Conservation (phyloP, 2,113 vertebrate species). For the Mustela lutreola region DNA sequence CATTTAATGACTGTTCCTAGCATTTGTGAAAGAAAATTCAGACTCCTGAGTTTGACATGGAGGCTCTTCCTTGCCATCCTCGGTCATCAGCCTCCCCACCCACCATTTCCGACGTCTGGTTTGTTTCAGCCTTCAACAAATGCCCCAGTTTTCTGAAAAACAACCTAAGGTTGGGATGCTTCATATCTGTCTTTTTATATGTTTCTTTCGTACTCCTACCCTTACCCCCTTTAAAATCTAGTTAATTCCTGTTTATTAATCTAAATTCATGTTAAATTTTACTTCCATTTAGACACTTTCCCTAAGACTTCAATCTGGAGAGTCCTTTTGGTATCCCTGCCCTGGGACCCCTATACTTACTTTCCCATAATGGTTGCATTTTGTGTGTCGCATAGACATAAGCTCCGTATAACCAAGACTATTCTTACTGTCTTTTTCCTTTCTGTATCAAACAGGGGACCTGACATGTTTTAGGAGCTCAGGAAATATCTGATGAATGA, state of each 20-base stretch:
- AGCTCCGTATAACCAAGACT: background rate
- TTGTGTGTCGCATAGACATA: background rate
- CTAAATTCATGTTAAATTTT: background rate
- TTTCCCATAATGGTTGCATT: background rate
- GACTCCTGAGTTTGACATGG: background rate
- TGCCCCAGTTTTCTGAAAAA: background rate
- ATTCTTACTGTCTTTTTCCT: background rate
- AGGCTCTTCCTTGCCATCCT: background rate
- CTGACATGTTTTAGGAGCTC: background rate
- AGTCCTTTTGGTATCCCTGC: background rate
- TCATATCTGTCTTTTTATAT: background rate
- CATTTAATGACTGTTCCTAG: background rate
- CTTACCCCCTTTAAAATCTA: background rate
- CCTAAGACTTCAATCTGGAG: background rate
- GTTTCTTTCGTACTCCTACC: background rate
- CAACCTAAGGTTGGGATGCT: background rate
- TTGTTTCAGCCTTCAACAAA: background rate
- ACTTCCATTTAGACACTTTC: background rate
- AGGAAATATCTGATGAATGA: background rate
- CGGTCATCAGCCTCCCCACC: background rate
- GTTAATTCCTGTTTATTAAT: background rate
- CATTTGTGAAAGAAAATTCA: background rate
- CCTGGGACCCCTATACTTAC: background rate
- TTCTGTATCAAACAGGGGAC: background rate
- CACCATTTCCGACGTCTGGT: background rate